Evolutionary conservation across 1,140 invertebrate species (phyloP).

Genomic region (Spodoptera litura): DNA sequence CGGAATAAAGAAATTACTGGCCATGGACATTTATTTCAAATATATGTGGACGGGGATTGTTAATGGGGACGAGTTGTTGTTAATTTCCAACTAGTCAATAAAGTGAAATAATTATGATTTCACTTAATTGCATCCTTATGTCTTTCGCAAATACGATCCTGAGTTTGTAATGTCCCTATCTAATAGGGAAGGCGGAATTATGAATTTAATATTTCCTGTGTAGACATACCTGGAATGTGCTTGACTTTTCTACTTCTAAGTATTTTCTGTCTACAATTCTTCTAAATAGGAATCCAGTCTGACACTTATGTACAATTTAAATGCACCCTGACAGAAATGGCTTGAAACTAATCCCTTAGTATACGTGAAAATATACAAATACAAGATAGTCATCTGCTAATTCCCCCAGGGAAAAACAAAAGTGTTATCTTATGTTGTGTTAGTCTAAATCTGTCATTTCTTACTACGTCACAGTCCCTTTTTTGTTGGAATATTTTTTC

Average conservation of each 20-base stretch:
- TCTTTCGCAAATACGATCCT: background rate
- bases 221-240: too few relatives aligned
- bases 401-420: background rate
- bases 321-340: too few relatives aligned
- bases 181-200: too few relatives aligned
- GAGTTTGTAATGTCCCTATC: background rate
- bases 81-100: constrained; percentile 19
- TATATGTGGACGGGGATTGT: background rate
- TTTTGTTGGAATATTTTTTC: constrained; percentile 22
- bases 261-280: too few relatives aligned
- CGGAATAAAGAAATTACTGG: constrained; percentile 39
- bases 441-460: background rate
- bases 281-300: too few relatives aligned
- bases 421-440: too few relatives aligned
- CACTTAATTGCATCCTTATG: background rate
- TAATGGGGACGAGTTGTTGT: background rate
- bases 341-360: too few relatives aligned
- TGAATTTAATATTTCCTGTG: too few relatives aligned
- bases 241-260: too few relatives aligned
- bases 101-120: background rate
- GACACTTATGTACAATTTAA: too few relatives aligned
- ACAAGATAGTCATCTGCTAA: background rate
- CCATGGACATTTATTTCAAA: constrained; percentile 22
- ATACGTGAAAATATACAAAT: too few relatives aligned
- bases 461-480: background rate